Evolutionary conservation across 2,113 vertebrate genomes (phyloP), one percentile per base, ranked within the genome.

Genomic region (Hyperoodon ampullatus): DNA sequence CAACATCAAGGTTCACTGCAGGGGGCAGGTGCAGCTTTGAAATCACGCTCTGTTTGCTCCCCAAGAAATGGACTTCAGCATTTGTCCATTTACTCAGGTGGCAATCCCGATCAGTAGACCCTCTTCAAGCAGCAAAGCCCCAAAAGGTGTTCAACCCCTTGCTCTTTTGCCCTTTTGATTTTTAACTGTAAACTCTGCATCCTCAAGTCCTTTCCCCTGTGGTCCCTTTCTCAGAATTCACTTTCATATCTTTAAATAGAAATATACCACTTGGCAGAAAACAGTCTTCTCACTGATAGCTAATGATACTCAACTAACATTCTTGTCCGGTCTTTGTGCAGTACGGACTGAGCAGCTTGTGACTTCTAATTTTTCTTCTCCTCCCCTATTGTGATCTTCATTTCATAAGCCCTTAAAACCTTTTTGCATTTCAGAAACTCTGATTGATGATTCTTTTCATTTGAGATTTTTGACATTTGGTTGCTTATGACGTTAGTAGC

Each of bases 401-500:
- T 84, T 85, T 95, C 70, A 39, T 80, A 86, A 83, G 14, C n/a
- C 80, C 10, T 86, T 66, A 33, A 72, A 87, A 71, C 33, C 13
- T 58, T 63, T 72, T 68, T 84, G 35, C 19, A 5, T 85, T 93
- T 93, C 39, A 93, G 95, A 96, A 96, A 86, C 72, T 91, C 28
- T 53, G 65, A 80, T 28, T n/a, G 13, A 23, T 84, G 44, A 35
- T 94, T 90, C 16, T 47, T 24, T 60, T 85, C 44, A 65, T 85
- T 88, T 89, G 66, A 72, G 65, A 71, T 35, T 83, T 61, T 83
- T 93, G 47, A 35, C 42, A 63, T 84, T 55, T 75, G 19, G 5
- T 85, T 90, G 39, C 60, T 24, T 80, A 26, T 8, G 24, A 35
- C 33, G 30, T 83, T 72, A 39, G 6, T 93, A 85, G 58, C 33